A percentile compares a stretch with the other conserved stretches of the same genome.
These are phyloP conservation scores for Tricholaema leucomelas DNA, from an alignment of 2,113 vertebrate species.

Conservation along the genomic window DNA sequence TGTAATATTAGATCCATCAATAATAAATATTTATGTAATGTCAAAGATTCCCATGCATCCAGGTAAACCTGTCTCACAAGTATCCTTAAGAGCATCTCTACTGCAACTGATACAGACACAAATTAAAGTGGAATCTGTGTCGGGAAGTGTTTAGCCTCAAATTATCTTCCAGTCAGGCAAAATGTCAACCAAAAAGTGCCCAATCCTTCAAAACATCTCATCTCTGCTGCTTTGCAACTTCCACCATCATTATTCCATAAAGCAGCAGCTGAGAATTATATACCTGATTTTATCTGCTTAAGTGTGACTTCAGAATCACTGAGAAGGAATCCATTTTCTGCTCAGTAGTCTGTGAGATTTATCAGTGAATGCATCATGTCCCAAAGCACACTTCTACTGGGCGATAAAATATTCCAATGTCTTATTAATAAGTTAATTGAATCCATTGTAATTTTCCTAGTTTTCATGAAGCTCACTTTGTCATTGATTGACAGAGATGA, in stretches of 20 bases:
- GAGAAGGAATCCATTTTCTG: conserved; percentile 54
- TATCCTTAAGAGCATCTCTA: background rate
- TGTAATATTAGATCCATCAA: background rate
- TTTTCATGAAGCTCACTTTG: conserved; percentile 42
- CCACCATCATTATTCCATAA: background rate
- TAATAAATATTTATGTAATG: background rate
- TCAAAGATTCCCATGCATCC: background rate
- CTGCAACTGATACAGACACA: background rate
- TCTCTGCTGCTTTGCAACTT: background rate
- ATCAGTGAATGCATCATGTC: conserved; percentile 47
- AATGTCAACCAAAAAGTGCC: background rate
- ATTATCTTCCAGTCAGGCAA: background rate
- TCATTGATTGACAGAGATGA: conserved; percentile 67
- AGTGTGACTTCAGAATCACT: conserved; percentile 29
- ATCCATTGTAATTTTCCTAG: conserved; percentile 48
- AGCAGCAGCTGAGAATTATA: background rate
- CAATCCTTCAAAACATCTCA: background rate
- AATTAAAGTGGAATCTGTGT: background rate
- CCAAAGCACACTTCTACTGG: conserved; percentile 25
- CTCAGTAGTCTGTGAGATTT: conserved; percentile 15
- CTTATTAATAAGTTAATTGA: conserved; percentile 71
- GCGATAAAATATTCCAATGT: conserved; percentile 44
- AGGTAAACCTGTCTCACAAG: background rate
- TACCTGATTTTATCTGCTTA: background rate
- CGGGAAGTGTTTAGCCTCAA: background rate